These are phyloP conservation scores for Brenthis ino DNA, from an alignment of 2,888 invertebrate genomes.

Conservation along the genomic window DNA sequence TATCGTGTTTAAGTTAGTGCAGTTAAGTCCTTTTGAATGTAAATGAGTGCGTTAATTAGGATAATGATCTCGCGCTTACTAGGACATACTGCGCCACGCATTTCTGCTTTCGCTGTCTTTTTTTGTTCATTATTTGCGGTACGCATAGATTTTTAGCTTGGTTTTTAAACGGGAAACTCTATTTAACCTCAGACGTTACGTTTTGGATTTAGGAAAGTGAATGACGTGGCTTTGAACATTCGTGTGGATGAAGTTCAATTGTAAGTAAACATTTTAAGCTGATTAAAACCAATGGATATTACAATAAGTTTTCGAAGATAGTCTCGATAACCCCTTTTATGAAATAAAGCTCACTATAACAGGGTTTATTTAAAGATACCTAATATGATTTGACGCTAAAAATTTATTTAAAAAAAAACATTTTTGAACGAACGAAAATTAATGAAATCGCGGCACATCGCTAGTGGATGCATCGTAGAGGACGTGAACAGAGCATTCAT, in stretches of 20 bases:
- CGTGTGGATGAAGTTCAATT: neutral
- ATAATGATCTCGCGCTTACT: slow-evolving; percentile 42
- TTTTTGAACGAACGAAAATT: slow-evolving; percentile 19
- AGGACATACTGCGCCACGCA: slow-evolving; percentile 37
- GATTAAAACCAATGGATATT: no score
- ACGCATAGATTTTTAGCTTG: slow-evolving; percentile 32
- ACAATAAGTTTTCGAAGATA: no score
- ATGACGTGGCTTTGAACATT: neutral
- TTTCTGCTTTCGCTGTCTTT: slow-evolving; percentile 34
- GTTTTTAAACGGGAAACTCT: slow-evolving; percentile 22
- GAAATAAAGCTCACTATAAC: no score
- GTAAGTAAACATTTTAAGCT: neutral
- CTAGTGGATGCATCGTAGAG: slow-evolving; percentile 15
- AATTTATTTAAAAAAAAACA: slow-evolving; percentile 3
- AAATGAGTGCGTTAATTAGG: slow-evolving; percentile 39
- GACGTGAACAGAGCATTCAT: slow-evolving; percentile 35
- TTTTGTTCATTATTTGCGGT: slow-evolving; percentile 33
- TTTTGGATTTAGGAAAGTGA: slow-evolving; percentile 13
- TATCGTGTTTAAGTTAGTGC: neutral
- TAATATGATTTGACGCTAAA: neutral
- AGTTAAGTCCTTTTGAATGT: slow-evolving; percentile 22
- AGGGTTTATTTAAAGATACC: no score
- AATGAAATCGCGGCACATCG: slow-evolving; percentile 10
- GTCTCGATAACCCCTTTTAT: no score
- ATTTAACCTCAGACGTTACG: slow-evolving; percentile 17